Base-by-base conservation (phyloP, 2,797 vertebrate species). In the Lophotriccus pileatus region DNA sequence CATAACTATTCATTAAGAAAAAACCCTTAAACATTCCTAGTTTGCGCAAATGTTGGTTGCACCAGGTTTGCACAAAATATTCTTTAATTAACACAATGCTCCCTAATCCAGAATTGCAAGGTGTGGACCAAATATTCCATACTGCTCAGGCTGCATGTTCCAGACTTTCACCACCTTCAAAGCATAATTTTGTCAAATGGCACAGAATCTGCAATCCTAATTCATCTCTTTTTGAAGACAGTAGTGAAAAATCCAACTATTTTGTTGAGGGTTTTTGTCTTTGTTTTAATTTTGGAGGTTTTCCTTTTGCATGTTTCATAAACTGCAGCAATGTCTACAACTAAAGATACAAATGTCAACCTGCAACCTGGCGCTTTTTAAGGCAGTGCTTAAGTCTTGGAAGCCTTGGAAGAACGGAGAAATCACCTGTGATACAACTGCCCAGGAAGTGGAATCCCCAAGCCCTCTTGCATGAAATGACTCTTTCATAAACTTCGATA, bases 1-100 rank as follows among this genome's bases (percentile, higher is more conserved):
- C 75, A 19, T 37, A 84, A 55, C 70, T 87, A 74, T 56, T 80
- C 39, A 36, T 84, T 67, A 77, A 46, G 59, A 90, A 86, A 81
- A 75, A 34, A 1, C 0, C 0, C 22, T 53, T 58, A 30, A 69
- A 50, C 23, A 1, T 59, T 74, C 19, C 6, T 21, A 55, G 39
- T 55, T 73, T 70, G n/a, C 53, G 24, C 9, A 63, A 78, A 78
- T 52, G 39, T 41, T 59, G 18, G 8, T 89, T 89, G 44, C 80
- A 78, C 46, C 87, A 66, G 7, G 52, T 53, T 81, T 86, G 41
- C 56, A 86, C 25, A 78, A 92, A 86, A 52, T 63, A 53, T 44
- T 30, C 12, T 88, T 81, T 78, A 88, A 95, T 83, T 77, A 84
- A 34, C 6, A 39, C 22, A 55, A 37, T 52, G 3, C 3, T 77